These are phyloP conservation scores for Gastrophysa polygoni DNA, from an alignment of 2,888 invertebrate species.

Conservation along the genomic window DNA sequence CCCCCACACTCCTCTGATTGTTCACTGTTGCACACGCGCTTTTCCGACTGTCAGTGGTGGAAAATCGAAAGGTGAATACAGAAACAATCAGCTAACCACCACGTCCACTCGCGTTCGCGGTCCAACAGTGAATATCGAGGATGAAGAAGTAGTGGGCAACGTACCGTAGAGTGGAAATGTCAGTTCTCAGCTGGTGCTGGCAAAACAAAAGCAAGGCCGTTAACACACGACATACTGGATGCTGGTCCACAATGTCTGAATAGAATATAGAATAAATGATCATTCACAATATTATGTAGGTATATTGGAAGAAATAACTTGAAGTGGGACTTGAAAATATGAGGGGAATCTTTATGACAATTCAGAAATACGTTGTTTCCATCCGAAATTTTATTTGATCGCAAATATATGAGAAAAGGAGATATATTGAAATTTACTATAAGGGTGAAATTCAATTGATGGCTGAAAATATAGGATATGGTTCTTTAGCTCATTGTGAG, in stretches of 20 bases:
- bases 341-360: too few species aligned
- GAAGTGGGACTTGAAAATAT: too few species aligned
- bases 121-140: conserved; percentile 43
- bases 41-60: conserved; percentile 9
- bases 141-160: conserved; percentile 9
- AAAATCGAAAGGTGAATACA: conserved; percentile 4
- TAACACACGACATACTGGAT: neutral
- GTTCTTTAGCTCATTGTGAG: too few species aligned
- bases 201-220: neutral
- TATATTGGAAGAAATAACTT: too few species aligned
- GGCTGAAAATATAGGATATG: too few species aligned
- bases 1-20: conserved; percentile 30
- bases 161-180: neutral
- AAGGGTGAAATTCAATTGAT: too few species aligned
- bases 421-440: too few species aligned
- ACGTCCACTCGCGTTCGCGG: conserved; percentile 48
- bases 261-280: too few species aligned
- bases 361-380: too few species aligned
- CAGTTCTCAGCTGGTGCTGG: neutral
- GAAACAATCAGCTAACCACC: neutral
- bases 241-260: neutral
- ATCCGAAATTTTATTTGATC: too few species aligned
- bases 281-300: too few species aligned
- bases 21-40: conserved; percentile 29
- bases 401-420: too few species aligned